Conservation (phyloP, 2,797 vertebrate species). For the Lagocephalus sceleratus region DNA sequence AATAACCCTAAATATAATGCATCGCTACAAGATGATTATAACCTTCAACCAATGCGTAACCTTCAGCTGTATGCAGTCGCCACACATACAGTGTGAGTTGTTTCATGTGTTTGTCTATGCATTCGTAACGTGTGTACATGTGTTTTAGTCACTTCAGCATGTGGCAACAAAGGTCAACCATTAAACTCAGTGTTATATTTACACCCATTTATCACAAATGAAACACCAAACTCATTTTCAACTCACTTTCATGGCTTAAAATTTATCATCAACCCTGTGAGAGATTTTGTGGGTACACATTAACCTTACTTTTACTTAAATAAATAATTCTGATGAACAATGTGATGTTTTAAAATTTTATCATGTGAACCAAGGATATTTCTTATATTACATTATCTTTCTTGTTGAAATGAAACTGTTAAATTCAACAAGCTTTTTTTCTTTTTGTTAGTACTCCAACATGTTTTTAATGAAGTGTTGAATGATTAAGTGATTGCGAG, state of each 20-base stretch:
- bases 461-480: not conserved
- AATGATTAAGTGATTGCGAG: not conserved
- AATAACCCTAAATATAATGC: too few relatives aligned
- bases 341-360: too few relatives aligned
- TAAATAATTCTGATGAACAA: too few relatives aligned
- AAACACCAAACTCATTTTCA: conserved; percentile 8
- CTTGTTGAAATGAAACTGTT: too few relatives aligned
- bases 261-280: not conserved
- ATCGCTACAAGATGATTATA: too few relatives aligned
- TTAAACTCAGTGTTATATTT: conserved; percentile 55
- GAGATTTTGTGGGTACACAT: not conserved
- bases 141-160: conserved; percentile 29
- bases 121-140: conserved; percentile 13
- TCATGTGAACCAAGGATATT: too few relatives aligned
- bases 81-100: conserved; percentile 4
- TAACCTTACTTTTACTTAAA: not conserved
- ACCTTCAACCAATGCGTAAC: not conserved
- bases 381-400: too few relatives aligned
- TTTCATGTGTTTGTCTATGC: conserved; percentile 8
- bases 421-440: not conserved
- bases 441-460: not conserved
- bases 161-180: conserved; percentile 32
- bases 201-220: conserved; percentile 48
- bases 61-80: not conserved
- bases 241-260: conserved; percentile 3